Evolutionary conservation across 1,140 invertebrate species (phyloP).

Genomic region (Diploscapter pachys): DNA sequence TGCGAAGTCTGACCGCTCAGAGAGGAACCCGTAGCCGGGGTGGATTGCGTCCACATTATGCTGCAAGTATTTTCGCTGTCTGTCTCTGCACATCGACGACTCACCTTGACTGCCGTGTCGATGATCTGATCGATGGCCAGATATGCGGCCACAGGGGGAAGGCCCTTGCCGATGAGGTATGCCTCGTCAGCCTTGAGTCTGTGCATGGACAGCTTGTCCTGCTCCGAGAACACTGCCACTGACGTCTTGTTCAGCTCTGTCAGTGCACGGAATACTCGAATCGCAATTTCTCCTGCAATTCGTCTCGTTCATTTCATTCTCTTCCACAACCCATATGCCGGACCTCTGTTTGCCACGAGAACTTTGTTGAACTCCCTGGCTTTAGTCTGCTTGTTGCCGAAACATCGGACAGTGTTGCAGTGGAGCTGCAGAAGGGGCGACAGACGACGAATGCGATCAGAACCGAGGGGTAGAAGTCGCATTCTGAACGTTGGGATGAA

Average conservation of each 20-base stretch:
- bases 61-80: conserved; percentile 15
- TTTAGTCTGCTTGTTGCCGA: too few species aligned
- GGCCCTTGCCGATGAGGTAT: conserved; percentile 88
- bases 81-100: too few species aligned
- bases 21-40: conserved; percentile 87
- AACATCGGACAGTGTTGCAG: too few species aligned
- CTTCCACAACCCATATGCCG: too few species aligned
- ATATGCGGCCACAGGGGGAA: conserved; percentile 81
- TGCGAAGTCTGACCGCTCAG: conserved; percentile 93
- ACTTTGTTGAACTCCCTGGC: too few species aligned
- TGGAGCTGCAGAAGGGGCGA: too few species aligned
- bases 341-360: too few species aligned
- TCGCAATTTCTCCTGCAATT: conserved; percentile 79
- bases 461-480: too few species aligned
- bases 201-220: conserved; percentile 12
- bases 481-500: too few species aligned
- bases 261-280: conserved; percentile 93
- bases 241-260: conserved; percentile 93
- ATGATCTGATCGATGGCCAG: conserved; percentile 95
- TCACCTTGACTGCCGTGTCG: conserved; percentile 68
- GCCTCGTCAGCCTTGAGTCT: conserved; percentile 79
- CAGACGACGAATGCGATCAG: too few species aligned
- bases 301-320: conserved; percentile 58
- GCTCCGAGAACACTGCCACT: conserved; percentile 92
- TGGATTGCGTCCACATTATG: conserved; percentile 95